Evolutionary conservation across 92 coral and sea anemone species (phyloP).

Genomic region (Palythoa grandiflora): DNA sequence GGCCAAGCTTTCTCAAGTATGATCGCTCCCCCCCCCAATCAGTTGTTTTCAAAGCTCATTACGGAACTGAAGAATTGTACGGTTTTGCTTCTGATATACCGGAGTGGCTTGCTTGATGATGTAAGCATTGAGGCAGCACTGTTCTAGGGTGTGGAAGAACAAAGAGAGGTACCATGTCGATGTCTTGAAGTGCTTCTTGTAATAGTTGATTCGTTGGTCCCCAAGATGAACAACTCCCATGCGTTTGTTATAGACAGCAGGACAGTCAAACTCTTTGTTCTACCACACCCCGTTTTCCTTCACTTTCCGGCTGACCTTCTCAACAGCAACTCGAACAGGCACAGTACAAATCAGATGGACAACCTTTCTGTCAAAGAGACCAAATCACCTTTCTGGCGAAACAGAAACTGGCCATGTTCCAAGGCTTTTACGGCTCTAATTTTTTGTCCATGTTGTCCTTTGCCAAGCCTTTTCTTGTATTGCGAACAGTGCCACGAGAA

Average conservation of each 20-base stretch:
- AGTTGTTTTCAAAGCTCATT: constrained; percentile 45
- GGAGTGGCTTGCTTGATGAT: constrained; percentile 42
- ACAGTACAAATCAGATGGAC: constrained; percentile 25
- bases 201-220: constrained; percentile 8
- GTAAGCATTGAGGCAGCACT: constrained; percentile 31
- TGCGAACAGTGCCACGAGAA: constrained; percentile 58
- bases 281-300: constrained; percentile 31
- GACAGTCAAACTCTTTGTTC: constrained; percentile 34
- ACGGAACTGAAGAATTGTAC: constrained; percentile 48
- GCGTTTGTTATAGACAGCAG: constrained; percentile 11
- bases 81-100: constrained; percentile 24
- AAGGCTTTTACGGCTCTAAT: constrained; percentile 11
- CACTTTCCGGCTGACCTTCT: constrained; percentile 19
- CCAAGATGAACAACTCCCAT: constrained; percentile 13
- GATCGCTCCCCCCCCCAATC: constrained; percentile 44
- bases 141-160: constrained; percentile 22
- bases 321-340: constrained; percentile 21
- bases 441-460: constrained; percentile 52
- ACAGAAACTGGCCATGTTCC: constrained; percentile 39
- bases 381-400: constrained; percentile 48
- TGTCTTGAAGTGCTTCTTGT: constrained; percentile 41
- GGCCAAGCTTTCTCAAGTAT: constrained; percentile 35
- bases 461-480: constrained; percentile 41
- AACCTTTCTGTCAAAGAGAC: constrained; percentile 21
- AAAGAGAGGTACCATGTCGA: constrained; percentile 38